Evolutionary conservation across 2,888 invertebrate genomes (phyloP).

Genomic region (Hedychridium roseum): DNA sequence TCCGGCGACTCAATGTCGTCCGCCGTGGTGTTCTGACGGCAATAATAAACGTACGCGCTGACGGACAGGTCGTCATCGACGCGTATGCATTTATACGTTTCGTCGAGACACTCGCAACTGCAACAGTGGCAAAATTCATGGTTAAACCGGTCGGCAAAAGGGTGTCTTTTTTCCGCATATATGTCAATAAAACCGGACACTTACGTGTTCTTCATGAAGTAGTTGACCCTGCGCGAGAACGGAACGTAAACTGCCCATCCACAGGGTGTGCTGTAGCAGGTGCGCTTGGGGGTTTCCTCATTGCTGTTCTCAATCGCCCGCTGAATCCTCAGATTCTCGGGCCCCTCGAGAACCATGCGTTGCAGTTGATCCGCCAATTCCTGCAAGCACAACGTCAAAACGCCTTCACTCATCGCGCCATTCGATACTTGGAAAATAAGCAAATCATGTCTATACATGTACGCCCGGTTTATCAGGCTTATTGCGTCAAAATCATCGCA

Average conservation of each 20-base stretch:
- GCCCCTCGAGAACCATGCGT: slow-evolving; percentile 30
- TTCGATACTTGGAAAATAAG: not conserved
- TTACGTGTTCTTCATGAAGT: slow-evolving; percentile 71
- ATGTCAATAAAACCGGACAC: slow-evolving; percentile 37
- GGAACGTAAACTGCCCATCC: slow-evolving; percentile 71
- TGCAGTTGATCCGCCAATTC: slow-evolving; percentile 39
- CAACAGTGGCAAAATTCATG: no score
- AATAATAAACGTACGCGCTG: slow-evolving; percentile 70
- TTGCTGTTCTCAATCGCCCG: slow-evolving; percentile 35
- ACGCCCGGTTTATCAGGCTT: slow-evolving; percentile 10
- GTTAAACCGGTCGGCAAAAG: no score
- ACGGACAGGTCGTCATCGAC: slow-evolving; percentile 69
- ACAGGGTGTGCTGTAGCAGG: slow-evolving; percentile 64
- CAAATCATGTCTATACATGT: not conserved
- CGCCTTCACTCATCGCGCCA: not conserved
- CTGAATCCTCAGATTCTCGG: slow-evolving; percentile 33
- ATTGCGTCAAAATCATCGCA: slow-evolving; percentile 35
- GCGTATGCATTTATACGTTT: slow-evolving; percentile 63
- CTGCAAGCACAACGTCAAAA: slow-evolving; percentile 26
- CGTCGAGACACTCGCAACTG: slow-evolving; percentile 67
- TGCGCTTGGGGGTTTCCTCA: slow-evolving; percentile 22
- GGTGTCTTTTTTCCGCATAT: no score
- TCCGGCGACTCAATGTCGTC: slow-evolving; percentile 40
- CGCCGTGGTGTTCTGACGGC: slow-evolving; percentile 59
- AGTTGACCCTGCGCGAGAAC: slow-evolving; percentile 64